Evolutionary conservation across 2,113 vertebrate genomes (phyloP), one percentile per base, ranked within the genome.

Genomic region (Circaetus gallicus): DNA sequence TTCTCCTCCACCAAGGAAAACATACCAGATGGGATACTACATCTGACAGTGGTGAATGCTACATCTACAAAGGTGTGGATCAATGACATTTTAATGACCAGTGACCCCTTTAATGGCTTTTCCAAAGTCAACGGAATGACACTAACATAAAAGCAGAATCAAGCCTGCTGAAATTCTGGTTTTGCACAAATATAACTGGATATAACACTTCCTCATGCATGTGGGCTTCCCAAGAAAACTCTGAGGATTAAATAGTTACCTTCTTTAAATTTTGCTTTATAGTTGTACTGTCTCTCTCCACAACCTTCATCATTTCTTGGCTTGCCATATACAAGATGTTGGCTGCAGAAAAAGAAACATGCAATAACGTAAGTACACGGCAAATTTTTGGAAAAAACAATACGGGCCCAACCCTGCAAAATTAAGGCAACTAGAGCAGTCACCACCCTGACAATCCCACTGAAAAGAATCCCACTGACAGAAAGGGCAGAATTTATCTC

Each of bases 281-380:
- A 62, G 98, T 99, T 31, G 88, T 28, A 69, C 99, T 97, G 91
- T 99, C 99, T 98, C 99, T 98, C 82, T 99, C 98, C 80, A 98
- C 73, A 52, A 99, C 98, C 25, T 96, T 95, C 93, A 96, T 97
- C 99, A 99, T 99, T 97, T 99, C 99, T 95, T 99, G 99, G 91
- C 98, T 98, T 20, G 98, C 99, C 98, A 99, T 98, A 89, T 99
- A 99, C 97, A 99, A 98, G 49, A 97, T 97, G 70, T 99, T 99
- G 36, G 98, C 99, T 99, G 97, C 13, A 94, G 90, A 94, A 91
- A 95, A 90, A 91, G 67, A 96, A 87, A 95, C 42, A 88, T 26
- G 36, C 32, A 86, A 62, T 26, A 53, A 71, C 25, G 20, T 56
- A 85, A 65, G 77, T 40, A 50, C 22, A 61, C 3, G 73, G 55